These are phyloP conservation scores for Meriones unguiculatus DNA, from an alignment of 2,113 vertebrate genomes.

Conservation along the genomic window DNA sequence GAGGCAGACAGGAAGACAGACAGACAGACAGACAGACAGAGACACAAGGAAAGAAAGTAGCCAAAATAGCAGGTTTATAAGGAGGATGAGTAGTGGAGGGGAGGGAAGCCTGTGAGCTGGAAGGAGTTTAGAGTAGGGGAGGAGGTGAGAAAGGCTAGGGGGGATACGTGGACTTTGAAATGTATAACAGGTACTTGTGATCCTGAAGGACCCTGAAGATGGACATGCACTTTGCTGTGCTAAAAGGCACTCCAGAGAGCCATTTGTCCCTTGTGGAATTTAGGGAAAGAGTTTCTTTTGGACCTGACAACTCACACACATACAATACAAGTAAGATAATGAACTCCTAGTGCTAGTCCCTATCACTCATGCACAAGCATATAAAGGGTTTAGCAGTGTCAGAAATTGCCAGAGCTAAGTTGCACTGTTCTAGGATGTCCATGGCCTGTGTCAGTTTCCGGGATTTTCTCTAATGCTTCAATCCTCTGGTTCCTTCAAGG, in stretches of 20 bases:
- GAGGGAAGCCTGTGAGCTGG: neutral
- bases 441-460: neutral
- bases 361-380: neutral
- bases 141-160: too few relatives aligned
- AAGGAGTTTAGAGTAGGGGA: neutral
- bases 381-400: too few relatives aligned
- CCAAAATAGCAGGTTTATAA: neutral
- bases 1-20: too few relatives aligned
- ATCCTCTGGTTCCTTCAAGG: neutral
- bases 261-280: too few relatives aligned
- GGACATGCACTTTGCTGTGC: too few relatives aligned
- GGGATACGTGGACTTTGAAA: too few relatives aligned
- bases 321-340: neutral
- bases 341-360: neutral
- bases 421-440: neutral
- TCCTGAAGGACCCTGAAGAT: too few relatives aligned
- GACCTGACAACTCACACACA: neutral
- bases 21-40: neutral
- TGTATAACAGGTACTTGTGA: too few relatives aligned
- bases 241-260: too few relatives aligned
- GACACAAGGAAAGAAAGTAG: neutral
- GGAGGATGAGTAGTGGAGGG: neutral
- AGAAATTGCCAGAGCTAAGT: neutral
- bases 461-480: too few relatives aligned
- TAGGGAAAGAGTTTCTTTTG: neutral